These are phyloP conservation scores for Diplolepis rosae DNA, from an alignment of 2,888 invertebrate species.

Conservation along the genomic window DNA sequence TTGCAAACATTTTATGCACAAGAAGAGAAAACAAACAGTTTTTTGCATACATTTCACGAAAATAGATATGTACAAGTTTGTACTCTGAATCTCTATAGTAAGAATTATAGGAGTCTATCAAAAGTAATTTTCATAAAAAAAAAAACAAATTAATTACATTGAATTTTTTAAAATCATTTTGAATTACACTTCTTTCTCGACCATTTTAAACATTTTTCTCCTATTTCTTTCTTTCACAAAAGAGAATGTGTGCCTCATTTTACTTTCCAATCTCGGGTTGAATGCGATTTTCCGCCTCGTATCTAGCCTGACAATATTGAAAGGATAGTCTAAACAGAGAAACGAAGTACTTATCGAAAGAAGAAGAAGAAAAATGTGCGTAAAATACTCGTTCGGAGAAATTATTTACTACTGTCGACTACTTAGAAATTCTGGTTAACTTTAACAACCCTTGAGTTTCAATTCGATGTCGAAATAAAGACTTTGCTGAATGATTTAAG, in stretches of 20 bases:
- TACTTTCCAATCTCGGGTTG: conserved; percentile 67
- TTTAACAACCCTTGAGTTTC: conserved; percentile 37
- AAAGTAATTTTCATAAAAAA: too few relatives aligned
- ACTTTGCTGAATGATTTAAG: neutral
- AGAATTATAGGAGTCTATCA: too few relatives aligned
- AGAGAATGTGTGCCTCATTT: conserved; percentile 58
- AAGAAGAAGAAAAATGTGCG: conserved; percentile 21
- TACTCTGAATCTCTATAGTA: too few relatives aligned
- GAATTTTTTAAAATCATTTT: too few relatives aligned
- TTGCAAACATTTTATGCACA: too few relatives aligned
- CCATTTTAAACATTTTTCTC: too few relatives aligned
- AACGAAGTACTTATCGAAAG: conserved; percentile 32
- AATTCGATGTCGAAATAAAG: neutral
- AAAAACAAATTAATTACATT: too few relatives aligned
- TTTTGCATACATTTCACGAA: too few relatives aligned
- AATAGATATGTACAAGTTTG: too few relatives aligned
- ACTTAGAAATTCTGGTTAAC: conserved; percentile 51
- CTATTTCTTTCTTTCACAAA: neutral
- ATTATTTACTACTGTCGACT: conserved; percentile 46
- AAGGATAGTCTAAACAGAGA: conserved; percentile 32
- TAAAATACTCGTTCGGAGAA: conserved; percentile 36
- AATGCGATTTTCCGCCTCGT: conserved; percentile 69
- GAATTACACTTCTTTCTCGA: too few relatives aligned
- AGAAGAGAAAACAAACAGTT: too few relatives aligned
- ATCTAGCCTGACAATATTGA: conserved; percentile 65